Evolutionary conservation across 2,797 vertebrate genomes (phyloP).

Genomic region (Parauchenoglanis ngamensis): DNA sequence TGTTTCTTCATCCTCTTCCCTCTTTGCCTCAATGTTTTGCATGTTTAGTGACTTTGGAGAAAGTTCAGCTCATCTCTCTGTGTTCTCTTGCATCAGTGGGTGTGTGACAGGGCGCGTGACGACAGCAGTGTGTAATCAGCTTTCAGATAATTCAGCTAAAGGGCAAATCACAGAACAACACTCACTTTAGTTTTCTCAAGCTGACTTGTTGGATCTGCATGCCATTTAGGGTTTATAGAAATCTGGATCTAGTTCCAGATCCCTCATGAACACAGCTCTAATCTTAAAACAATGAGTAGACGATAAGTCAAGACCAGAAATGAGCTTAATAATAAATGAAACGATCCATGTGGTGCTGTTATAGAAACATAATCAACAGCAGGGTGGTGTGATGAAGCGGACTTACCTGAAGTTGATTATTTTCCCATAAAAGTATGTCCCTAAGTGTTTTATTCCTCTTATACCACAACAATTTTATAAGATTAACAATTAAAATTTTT

Average conservation of each 20-base stretch:
- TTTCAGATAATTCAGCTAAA: slow-evolving; percentile 9
- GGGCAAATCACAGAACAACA: background rate
- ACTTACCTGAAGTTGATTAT: background rate
- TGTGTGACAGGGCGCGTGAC: background rate
- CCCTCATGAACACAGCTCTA: background rate
- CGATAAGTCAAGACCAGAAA: background rate
- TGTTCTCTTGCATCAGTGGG: background rate
- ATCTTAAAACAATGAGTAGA: background rate
- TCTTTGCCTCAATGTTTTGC: slow-evolving; percentile 24
- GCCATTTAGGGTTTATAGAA: background rate
- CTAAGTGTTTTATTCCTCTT: background rate
- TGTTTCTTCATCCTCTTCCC: slow-evolving; percentile 10
- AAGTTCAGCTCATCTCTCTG: slow-evolving; percentile 8
- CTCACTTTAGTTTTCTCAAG: background rate
- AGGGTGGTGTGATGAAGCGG: background rate
- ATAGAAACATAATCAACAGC: background rate
- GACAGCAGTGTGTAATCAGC: background rate
- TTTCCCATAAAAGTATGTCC: background rate
- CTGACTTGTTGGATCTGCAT: background rate
- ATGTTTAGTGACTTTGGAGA: background rate
- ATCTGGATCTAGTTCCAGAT: background rate
- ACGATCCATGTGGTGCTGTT: background rate
- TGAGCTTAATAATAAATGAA: background rate
- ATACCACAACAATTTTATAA: background rate
- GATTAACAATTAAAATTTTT: background rate